Evolutionary conservation across 2,113 vertebrate genomes (phyloP).

Genomic region (Colistium nudipinnis): DNA sequence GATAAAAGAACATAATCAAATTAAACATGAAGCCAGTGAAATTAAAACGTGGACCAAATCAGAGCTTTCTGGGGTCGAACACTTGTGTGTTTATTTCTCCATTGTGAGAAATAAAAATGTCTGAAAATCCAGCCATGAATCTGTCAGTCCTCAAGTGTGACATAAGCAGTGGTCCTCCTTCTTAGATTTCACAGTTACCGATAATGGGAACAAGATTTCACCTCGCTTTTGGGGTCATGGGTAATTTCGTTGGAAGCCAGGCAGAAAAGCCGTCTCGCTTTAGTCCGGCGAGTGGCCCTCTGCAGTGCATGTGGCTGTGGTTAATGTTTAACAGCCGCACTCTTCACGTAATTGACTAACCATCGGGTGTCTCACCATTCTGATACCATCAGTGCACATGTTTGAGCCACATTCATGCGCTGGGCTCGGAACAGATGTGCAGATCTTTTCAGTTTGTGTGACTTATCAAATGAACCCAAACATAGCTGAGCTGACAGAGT

Average conservation of each 20-base stretch:
- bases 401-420: too few relatives aligned
- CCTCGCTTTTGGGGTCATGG: not conserved
- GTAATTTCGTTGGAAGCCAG: not conserved
- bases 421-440: too few relatives aligned
- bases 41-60: too few relatives aligned
- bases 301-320: conserved; percentile 27
- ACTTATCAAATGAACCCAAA: too few relatives aligned
- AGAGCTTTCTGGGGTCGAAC: too few relatives aligned
- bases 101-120: not conserved
- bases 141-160: not conserved
- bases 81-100: too few relatives aligned
- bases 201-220: conserved; percentile 17
- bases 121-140: not conserved
- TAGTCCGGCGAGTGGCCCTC: conserved; percentile 14
- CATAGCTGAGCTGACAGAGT: too few relatives aligned
- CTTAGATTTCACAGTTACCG: conserved; percentile 10
- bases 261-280: conserved; percentile 21
- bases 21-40: too few relatives aligned
- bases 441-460: not conserved
- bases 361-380: conserved; percentile 3
- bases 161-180: not conserved
- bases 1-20: conserved; percentile 12
- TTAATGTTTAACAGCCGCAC: conserved; percentile 52
- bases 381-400: not conserved
- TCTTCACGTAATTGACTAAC: conserved; percentile 21